phyloP scores from a whole-genome alignment of 2,888 invertebrate genomes.

The Drosophila peninsularis region DNA sequence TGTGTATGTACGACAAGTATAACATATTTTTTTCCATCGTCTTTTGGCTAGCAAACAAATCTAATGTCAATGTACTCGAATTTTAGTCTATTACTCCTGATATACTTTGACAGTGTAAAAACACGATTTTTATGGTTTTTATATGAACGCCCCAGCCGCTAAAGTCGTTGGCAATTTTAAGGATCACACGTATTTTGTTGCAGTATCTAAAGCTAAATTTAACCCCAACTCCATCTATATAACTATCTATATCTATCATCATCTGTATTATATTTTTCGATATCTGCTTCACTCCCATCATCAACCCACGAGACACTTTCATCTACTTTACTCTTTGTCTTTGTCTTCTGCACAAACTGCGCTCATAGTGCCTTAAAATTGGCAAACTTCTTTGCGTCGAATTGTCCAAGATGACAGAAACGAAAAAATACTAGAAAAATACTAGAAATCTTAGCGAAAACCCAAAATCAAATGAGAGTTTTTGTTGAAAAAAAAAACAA shows the following conservation, averaged over 20 bases:
- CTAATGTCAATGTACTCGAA: constrained; percentile 82
- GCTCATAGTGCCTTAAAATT: constrained; percentile 77
- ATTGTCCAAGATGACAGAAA: constrained; percentile 63
- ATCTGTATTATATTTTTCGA: constrained; percentile 1
- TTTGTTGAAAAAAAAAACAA: constrained; percentile 12
- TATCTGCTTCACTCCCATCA: not conserved
- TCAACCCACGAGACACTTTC: not conserved
- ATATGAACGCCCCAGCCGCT: constrained; percentile 55
- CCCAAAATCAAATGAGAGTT: constrained; percentile 17
- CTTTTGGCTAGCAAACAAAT: constrained; percentile 68
- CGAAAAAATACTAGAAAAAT: constrained; percentile 10
- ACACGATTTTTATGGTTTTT: constrained; percentile 60
- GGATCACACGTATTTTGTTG: constrained; percentile 60
- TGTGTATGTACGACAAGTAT: constrained; percentile 3
- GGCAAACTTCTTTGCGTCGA: constrained; percentile 67
- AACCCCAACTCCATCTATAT: not conserved
- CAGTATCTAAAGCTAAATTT: constrained; percentile 13
- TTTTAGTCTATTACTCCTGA: constrained; percentile 84
- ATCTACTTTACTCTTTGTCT: not conserved
- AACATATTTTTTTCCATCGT: constrained; percentile 34
- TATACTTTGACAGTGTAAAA: constrained; percentile 83
- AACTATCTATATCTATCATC: not conserved
- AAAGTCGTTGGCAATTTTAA: constrained; percentile 83
- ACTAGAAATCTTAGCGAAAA: constrained; percentile 20
- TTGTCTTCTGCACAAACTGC: constrained; percentile 48